These are phyloP conservation scores for Aphrophora alni DNA, from an alignment of 2,888 invertebrate species.

Conservation along the genomic window DNA sequence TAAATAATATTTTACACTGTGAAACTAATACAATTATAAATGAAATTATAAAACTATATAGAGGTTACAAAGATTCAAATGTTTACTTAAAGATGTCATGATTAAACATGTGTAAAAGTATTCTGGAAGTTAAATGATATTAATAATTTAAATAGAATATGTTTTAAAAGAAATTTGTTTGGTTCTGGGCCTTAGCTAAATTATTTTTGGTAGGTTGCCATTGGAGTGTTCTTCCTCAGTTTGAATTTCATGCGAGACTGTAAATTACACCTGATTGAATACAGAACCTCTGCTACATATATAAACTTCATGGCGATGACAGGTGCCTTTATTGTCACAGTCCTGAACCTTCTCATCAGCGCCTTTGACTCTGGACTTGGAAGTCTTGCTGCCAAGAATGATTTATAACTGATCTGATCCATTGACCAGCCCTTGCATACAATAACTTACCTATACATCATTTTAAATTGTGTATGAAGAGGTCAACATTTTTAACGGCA, in stretches of 20 bases:
- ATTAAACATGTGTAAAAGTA: too few species aligned
- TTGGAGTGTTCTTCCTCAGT: constrained; percentile 75
- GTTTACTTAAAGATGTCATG: too few species aligned
- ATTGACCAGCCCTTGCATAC: background rate
- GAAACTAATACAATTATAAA: too few species aligned
- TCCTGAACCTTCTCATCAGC: constrained; percentile 76
- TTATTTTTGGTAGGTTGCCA: constrained; percentile 65
- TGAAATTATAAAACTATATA: too few species aligned
- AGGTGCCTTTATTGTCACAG: constrained; percentile 74
- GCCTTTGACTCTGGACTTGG: constrained; percentile 74
- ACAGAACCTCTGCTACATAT: constrained; percentile 70
- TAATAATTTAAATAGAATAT: too few species aligned
- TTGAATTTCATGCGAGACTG: constrained; percentile 79
- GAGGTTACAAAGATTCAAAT: too few species aligned
- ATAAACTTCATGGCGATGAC: constrained; percentile 76
- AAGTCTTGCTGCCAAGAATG: constrained; percentile 44
- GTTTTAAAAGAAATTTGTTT: too few species aligned
- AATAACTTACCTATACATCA: background rate
- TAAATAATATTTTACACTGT: too few species aligned
- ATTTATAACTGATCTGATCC: constrained; percentile 27
- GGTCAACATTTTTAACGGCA: too few species aligned
- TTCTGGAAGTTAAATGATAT: too few species aligned
- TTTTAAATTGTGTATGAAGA: too few species aligned
- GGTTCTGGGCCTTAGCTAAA: constrained; percentile 13
- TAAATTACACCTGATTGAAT: constrained; percentile 73